Evolutionary conservation across 2,797 vertebrate genomes (phyloP).

Genomic region (Champsocephalus esox): DNA sequence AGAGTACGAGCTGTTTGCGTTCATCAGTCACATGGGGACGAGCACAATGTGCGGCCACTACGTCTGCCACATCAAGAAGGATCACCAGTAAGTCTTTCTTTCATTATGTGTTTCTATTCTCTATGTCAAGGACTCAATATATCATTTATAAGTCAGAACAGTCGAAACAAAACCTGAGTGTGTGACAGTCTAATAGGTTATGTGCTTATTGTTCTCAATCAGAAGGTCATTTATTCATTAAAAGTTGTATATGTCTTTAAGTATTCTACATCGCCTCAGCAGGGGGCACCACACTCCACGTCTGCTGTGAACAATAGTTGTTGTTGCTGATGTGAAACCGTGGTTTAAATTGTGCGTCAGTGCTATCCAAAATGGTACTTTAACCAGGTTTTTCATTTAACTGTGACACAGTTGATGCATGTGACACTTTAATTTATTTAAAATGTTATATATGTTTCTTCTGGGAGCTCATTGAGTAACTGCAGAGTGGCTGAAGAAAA

Average conservation of each 20-base stretch:
- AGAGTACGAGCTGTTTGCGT: slow-evolving; percentile 98
- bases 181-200: background rate
- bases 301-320: background rate
- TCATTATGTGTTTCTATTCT: background rate
- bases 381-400: too few species aligned
- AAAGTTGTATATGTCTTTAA: background rate
- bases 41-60: slow-evolving; percentile 99
- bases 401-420: too few species aligned
- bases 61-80: slow-evolving; percentile 99
- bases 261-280: slow-evolving; percentile 32
- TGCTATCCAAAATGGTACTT: too few species aligned
- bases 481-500: too few species aligned
- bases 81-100: slow-evolving; percentile 90
- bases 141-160: background rate
- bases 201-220: slow-evolving; percentile 2
- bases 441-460: too few species aligned
- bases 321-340: background rate
- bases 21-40: slow-evolving; percentile 99
- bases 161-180: too few species aligned
- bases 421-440: too few species aligned
- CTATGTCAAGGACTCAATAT: background rate
- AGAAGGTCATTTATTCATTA: background rate
- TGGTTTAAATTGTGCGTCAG: background rate
- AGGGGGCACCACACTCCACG: slow-evolving; percentile 63
- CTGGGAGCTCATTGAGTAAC: too few species aligned